These are phyloP conservation scores for Ophioderma brevispina DNA, from an alignment of 35 echinoderm and acorn worm species.

Conservation along the genomic window DNA sequence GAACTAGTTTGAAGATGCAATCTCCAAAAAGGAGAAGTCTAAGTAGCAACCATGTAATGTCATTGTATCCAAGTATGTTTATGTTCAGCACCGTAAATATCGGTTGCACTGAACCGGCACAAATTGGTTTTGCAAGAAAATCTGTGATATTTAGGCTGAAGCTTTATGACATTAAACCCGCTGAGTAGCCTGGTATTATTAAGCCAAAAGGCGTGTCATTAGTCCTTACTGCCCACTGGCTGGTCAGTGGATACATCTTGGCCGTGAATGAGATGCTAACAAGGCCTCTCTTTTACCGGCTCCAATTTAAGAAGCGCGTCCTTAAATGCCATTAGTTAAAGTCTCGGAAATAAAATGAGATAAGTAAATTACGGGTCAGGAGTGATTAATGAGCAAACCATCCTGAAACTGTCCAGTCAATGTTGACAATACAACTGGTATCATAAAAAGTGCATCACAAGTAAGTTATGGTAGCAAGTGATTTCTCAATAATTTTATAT, in stretches of 20 bases:
- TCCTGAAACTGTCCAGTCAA: no score
- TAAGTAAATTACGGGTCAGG: neutral
- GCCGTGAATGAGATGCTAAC: neutral
- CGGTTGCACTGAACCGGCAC: neutral
- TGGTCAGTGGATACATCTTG: neutral
- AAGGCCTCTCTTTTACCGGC: neutral
- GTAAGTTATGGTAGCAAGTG: no score
- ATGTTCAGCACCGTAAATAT: neutral
- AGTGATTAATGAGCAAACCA: neutral
- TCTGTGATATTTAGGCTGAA: neutral
- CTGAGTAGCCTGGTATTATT: neutral
- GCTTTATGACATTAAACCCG: neutral
- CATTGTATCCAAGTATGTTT: no score
- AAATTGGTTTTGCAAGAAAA: slow-evolving; percentile 13
- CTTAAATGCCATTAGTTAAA: neutral
- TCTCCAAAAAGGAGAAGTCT: neutral
- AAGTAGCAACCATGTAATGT: no score
- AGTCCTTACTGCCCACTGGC: neutral
- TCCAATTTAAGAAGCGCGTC: neutral
- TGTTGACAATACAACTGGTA: no score
- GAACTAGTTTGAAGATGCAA: no score
- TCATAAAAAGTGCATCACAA: no score
- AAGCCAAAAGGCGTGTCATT: neutral
- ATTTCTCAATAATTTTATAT: no score
- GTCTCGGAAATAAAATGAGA: neutral